A percentile compares a stretch with the other conserved stretches of the same genome.
Evolutionary conservation across 2,113 vertebrate genomes (phyloP).

Genomic region (western clawed frog (Xenopus tropicalis)): DNA sequence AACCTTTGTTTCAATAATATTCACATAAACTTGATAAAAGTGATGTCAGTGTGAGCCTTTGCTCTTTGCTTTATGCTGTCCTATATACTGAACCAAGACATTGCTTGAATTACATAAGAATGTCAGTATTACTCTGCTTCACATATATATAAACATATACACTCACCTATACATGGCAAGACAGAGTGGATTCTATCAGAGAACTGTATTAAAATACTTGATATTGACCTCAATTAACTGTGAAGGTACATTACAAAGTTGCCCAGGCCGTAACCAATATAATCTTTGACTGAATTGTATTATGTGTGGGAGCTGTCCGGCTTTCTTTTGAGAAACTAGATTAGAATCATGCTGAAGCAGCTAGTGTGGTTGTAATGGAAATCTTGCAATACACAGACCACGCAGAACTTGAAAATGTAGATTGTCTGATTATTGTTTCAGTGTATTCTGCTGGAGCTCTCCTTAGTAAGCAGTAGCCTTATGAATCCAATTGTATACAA

Average conservation of each 20-base stretch:
- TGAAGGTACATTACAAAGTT: conserved; percentile 25
- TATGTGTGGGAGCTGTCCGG: conserved; percentile 18
- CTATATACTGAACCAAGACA: too few species aligned
- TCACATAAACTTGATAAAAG: too few species aligned
- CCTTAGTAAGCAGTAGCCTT: conserved; percentile 11
- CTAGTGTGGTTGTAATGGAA: conserved; percentile 24
- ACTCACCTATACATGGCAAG: too few species aligned
- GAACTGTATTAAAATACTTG: conserved; percentile 8
- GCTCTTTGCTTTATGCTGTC: too few species aligned
- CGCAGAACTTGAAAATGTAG: conserved; percentile 22
- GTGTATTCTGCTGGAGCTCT: conserved; percentile 21
- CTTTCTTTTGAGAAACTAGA: conserved; percentile 34
- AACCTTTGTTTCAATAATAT: too few species aligned
- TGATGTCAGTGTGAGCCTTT: too few species aligned
- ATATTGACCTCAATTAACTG: conserved; percentile 35
- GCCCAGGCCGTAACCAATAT: conserved; percentile 29
- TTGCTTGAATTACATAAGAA: too few species aligned
- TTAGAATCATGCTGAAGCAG: conserved; percentile 37
- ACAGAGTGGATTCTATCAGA: too few species aligned
- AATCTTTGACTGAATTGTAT: conserved; percentile 34
- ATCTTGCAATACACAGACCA: conserved; percentile 19
- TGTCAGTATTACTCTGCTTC: too few species aligned
- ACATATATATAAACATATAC: too few species aligned
- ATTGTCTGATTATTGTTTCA: conserved; percentile 24
- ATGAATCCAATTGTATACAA: conserved; percentile 20